phyloP scores from a whole-genome alignment of 2,797 vertebrate species.

The Numenius phaeopus region DNA sequence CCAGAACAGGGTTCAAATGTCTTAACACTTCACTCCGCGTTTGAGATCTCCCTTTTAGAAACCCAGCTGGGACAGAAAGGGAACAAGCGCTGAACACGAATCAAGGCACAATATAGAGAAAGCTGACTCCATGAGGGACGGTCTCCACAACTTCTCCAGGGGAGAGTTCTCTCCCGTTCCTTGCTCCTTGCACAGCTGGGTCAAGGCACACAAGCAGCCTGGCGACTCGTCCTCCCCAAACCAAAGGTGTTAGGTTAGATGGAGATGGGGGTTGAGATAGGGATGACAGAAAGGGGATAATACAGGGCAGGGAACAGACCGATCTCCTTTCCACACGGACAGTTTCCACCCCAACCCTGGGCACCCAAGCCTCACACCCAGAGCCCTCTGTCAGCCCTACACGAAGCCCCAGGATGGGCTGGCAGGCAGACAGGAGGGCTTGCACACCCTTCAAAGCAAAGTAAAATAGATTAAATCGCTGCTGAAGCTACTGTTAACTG shows the following conservation, averaged over 20 bases:
- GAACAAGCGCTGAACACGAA: not conserved
- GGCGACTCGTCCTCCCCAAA: fast-evolving
- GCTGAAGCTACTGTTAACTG: not conserved
- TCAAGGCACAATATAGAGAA: not conserved
- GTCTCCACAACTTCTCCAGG: not conserved
- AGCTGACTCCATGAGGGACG: fast-evolving
- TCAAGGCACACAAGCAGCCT: not conserved
- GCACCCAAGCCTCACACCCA: not conserved
- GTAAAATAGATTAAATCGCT: not conserved
- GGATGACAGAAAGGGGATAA: not conserved
- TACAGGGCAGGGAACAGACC: not conserved
- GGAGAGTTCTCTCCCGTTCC: not conserved
- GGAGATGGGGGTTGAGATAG: not conserved
- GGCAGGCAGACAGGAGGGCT: not conserved
- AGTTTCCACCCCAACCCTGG: not conserved
- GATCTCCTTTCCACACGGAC: not conserved
- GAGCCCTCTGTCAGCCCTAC: not conserved
- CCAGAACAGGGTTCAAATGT: not conserved
- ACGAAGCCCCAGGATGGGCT: not conserved
- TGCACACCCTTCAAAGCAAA: not conserved
- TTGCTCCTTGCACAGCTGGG: not conserved
- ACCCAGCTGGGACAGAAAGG: not conserved
- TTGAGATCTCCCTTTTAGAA: not conserved
- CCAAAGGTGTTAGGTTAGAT: not conserved
- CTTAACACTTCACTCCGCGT: not conserved